Base-by-base conservation (phyloP, 2,888 invertebrate genomes). In the Chesias legatella region DNA sequence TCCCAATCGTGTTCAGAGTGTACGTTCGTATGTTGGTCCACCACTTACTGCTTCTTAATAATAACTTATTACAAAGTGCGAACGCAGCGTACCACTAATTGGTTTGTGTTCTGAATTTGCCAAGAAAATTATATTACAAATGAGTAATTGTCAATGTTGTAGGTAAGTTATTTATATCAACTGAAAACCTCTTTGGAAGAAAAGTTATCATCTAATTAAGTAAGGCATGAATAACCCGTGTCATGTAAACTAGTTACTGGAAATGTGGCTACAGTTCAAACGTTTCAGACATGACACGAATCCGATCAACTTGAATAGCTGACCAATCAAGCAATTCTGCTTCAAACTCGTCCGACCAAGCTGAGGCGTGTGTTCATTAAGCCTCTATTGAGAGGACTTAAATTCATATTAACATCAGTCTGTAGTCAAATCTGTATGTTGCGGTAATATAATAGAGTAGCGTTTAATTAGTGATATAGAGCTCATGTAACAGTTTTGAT, bases 51-150 rank as follows among this genome's bases (percentile, higher is more conserved):
- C 50, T 46, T 53, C 40, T 40, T 30, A 59, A 58, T 55, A 59
- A 58, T 55, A 58, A 58, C 56, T 53, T 54, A 55, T 54, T 54
- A 47, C 31, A 33, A 39, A 49, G 47, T 37, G 48, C 45, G 30
- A 26, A 47, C 33, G 34, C 41, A 22, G 39, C 42, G 21, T 27
- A 10, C 28, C 43, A 56, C 53, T 51, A 49, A 58, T 58, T 54
- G 54, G 35, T 45, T 34, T 26, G 45, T 44, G 45, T 36, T 38
- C 35, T 17, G 43, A 36, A 48, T 47, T 41, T 33, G 27, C 28
- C 35, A 7, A 33, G 30, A 29, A 38, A 50, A 48, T 51, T 53
- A 54, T 56, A 34, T n/a, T n/a, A n/a, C n/a, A 40, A 47, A 51
- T 46, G 38, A 43, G 42, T 39, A 3, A 56, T 43, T 24, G 33